Percentiles rank a stretch among this genome's conserved stretches.
Conservation (phyloP, 2,113 vertebrate species). For the Solenodon paradoxus region DNA sequence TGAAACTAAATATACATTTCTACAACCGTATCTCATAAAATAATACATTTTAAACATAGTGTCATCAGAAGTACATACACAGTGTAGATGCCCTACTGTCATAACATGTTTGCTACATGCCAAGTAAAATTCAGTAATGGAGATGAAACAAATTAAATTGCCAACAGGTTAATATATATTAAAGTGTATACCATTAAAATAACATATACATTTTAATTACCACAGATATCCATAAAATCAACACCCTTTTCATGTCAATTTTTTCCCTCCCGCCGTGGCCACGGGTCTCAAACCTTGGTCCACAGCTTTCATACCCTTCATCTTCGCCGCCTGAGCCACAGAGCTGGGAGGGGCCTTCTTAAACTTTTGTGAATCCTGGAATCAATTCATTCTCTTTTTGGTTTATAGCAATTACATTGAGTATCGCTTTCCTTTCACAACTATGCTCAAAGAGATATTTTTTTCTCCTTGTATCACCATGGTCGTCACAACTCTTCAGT, state of each 20-base stretch:
- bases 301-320: no score
- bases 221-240: neutral
- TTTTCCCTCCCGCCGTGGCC: no score
- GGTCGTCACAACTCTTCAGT: neutral
- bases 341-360: no score
- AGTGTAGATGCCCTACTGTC: neutral
- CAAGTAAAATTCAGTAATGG: neutral
- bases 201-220: neutral
- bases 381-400: neutral
- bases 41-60: neutral
- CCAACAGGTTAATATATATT: neutral
- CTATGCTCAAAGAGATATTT: neutral
- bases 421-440: neutral
- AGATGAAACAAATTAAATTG: neutral
- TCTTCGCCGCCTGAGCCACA: no score
- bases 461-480: neutral
- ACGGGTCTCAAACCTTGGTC: no score
- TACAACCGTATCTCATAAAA: neutral
- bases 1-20: constrained; percentile 27
- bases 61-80: neutral
- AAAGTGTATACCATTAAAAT: constrained; percentile 9
- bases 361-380: neutral
- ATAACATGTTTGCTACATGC: neutral
- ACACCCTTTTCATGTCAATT: neutral
- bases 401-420: neutral